Base-by-base conservation (phyloP, 2,888 invertebrate genomes). In the Leptinotarsa haldemani region DNA sequence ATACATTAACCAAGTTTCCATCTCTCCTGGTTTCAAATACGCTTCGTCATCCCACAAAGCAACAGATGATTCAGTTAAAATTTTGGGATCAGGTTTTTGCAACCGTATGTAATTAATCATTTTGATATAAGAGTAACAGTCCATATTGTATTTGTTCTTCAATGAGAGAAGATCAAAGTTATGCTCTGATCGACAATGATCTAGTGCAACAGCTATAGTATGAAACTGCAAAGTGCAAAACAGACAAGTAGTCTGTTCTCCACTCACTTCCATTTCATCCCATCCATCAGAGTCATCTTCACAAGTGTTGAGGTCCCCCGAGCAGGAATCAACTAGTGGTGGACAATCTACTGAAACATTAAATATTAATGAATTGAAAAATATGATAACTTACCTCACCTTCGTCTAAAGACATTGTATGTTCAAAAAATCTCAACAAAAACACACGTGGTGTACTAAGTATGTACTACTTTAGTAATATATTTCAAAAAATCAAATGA, bases 1-100 rank as follows among this genome's bases (percentile, higher is more conserved):
- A 85, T 92, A 94, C 91, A 93, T 95, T 58, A 97, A 87, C 94
- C 96, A 94, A 13, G 94, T 91, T 85, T 97, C 97, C 84, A 93
- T 91, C 76, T 92, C 91, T 4, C 92, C 90, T 0, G 97, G 95
- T 84, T 92, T 93, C 73, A 97, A 88, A 85, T 94, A 96, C 79
- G 91, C 91, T 71, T 96, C 95, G 81, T 92, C 92, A 15, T 91
- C 90, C 96, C 96, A 97, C 5, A 91, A 85, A 1, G 90, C 88
- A 75, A 88, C 86, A 64, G 88, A 87, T 18, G 90, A 85, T 58
- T 84, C 81, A 7, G 88, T 86, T 78, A 90, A 88, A 61, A 90
- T 89, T 74, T 91, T 89, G 0, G 93, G 87, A 67, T 87, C 88
- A 1, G 92, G 88, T 77, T 92, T 92, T 69, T 91, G 90, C 16